Evolutionary conservation across 2,113 vertebrate genomes (phyloP).

Genomic region (Hemiprocne comata): DNA sequence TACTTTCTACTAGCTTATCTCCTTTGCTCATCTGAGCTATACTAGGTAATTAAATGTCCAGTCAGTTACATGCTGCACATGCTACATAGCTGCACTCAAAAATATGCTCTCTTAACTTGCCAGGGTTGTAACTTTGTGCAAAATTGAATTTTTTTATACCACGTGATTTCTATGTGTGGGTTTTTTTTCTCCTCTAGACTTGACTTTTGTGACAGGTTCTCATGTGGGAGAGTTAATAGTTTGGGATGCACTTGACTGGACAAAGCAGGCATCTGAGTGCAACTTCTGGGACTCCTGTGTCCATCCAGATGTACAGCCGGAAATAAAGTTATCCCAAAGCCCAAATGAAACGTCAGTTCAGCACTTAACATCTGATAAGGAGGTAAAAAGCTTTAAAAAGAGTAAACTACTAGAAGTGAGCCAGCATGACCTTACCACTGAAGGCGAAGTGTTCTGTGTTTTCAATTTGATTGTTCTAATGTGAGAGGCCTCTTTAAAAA

Average conservation of each 20-base stretch:
- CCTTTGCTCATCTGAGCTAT: neutral
- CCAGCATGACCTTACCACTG: neutral
- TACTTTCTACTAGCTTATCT: neutral
- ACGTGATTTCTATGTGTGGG: neutral
- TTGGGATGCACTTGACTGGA: conserved; percentile 90
- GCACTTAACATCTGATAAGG: conserved; percentile 86
- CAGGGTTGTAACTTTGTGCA: neutral
- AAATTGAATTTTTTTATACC: neutral
- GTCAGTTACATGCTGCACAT: neutral
- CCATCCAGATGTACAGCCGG: conserved; percentile 76
- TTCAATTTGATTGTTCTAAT: neutral
- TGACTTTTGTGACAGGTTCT: conserved; percentile 89
- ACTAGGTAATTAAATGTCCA: neutral
- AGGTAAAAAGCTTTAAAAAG: conserved; percentile 76
- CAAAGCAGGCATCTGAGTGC: conserved; percentile 81
- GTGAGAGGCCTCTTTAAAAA: neutral
- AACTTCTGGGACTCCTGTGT: conserved; percentile 86
- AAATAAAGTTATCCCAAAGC: conserved; percentile 87
- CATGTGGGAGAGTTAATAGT: conserved; percentile 91
- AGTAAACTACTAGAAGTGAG: neutral
- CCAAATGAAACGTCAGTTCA: conserved; percentile 89
- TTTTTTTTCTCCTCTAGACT: conserved; percentile 55
- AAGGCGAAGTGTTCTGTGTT: neutral
- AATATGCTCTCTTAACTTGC: neutral
- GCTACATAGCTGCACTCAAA: neutral